Evolutionary conservation across 2,888 invertebrate genomes (phyloP).

Genomic region (Hydropsyche betteni): DNA sequence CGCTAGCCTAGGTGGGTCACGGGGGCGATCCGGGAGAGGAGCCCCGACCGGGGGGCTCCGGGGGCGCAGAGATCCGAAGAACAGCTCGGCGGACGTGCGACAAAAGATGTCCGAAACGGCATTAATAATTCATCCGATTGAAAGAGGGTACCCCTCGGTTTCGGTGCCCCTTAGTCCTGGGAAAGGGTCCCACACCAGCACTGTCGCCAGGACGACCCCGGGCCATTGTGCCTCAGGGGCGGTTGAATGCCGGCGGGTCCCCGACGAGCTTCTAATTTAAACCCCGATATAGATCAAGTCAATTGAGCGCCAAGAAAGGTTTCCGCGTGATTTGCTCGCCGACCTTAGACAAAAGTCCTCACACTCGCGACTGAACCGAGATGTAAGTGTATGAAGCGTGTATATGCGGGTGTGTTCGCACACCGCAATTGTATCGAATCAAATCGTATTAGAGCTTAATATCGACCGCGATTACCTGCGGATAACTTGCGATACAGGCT

Average conservation of each 20-base stretch:
- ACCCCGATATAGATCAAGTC: conserved; percentile 38
- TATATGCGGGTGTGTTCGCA: not conserved
- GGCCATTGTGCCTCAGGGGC: conserved; percentile 18
- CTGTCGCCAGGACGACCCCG: conserved; percentile 35
- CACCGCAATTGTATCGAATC: conserved; percentile 24
- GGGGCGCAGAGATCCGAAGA: conserved; percentile 7
- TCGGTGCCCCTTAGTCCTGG: not conserved
- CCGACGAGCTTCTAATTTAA: conserved; percentile 33
- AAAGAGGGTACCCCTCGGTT: conserved; percentile 31
- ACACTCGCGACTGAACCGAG: not conserved
- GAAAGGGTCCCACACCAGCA: conserved; percentile 20
- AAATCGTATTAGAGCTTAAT: conserved; percentile 21
- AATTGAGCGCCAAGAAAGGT: conserved; percentile 39
- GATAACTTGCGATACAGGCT: conserved; percentile 7
- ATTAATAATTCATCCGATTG: conserved; percentile 46
- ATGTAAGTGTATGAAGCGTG: not conserved
- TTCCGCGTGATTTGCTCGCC: conserved; percentile 38
- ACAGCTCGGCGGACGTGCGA: conserved; percentile 30
- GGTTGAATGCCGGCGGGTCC: conserved; percentile 30
- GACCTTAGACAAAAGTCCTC: conserved; percentile 29
- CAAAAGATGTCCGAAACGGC: conserved; percentile 41
- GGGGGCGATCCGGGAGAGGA: not conserved
- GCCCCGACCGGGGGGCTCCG: not conserved
- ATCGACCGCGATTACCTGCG: conserved; percentile 18
- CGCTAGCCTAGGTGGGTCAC: not conserved